Evolutionary conservation across 1,140 invertebrate genomes (phyloP).

Genomic region (Heliconius melpomene): DNA sequence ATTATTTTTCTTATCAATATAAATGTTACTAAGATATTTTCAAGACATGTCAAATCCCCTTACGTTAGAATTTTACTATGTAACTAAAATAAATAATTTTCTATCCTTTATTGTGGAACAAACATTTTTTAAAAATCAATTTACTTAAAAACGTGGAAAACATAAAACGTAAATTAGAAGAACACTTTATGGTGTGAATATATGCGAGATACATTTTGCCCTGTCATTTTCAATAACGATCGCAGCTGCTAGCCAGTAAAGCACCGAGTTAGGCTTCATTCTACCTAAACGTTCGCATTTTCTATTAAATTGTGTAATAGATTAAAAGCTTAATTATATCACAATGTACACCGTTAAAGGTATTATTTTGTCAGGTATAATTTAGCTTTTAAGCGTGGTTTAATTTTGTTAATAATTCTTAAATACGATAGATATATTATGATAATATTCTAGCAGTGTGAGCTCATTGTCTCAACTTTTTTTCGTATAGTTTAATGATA

Average conservation of each 20-base stretch:
- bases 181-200: constrained; percentile 11
- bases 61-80: too few species aligned
- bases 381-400: neutral
- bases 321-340: neutral
- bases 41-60: too few species aligned
- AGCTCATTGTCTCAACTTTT: too few species aligned
- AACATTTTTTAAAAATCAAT: neutral
- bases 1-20: too few species aligned
- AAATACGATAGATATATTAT: neutral
- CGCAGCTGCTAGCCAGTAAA: constrained; percentile 14
- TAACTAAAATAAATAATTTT: too few species aligned
- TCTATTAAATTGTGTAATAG: constrained; percentile 1
- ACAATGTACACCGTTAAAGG: neutral
- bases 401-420: neutral
- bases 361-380: neutral
- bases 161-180: constrained; percentile 16
- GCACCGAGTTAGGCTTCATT: constrained; percentile 11
- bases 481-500: too few species aligned
- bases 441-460: neutral
- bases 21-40: too few species aligned
- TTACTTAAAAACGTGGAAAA: neutral
- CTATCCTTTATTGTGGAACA: too few species aligned
- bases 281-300: neutral
- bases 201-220: constrained; percentile 17
- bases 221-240: constrained; percentile 28